Evolutionary conservation across 2,888 invertebrate genomes (phyloP), one percentile per base, ranked within the genome.

Genomic region (Furcula furcula): DNA sequence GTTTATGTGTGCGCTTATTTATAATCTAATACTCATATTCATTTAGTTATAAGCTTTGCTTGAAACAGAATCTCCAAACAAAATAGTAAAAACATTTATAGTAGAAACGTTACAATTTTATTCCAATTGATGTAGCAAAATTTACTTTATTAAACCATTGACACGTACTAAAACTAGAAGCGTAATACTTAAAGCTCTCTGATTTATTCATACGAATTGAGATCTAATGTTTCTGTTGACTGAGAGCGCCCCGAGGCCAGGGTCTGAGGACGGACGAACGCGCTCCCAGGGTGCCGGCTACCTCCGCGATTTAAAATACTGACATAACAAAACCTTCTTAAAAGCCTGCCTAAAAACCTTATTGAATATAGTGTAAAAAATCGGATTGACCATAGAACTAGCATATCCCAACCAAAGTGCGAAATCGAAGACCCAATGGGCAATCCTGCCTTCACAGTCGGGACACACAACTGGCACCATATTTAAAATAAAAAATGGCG

Each of bases 351-450:
- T 91, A 82, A 98, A 98, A 38, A 96, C 95, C 72, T 97, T 96
- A 82, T 98, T 98, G 82, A 98, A 98, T 64, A 97, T 96, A 13
- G 98, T 98, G 76, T 98, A 98, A 85, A 98, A 97, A 64, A 98
- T 95, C 1, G 98, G 98, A 83, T 98, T 98, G 18, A 98, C 96
- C 93, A 97, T 97, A 7, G 97, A 97, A 69, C 97, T 97, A 34
- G 97, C 95, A 73, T 97, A 98, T 11, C 98, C 98, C 44, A 98
- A 87, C 98, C 98, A 98, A 28, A 97, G 93, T 36, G 95, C 97
- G 42, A 95, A 91, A 70, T 96, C 96, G 64, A 95, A 94, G 26
- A 97, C 94, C 90, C 95, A 94, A 47, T 91, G 92, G 32, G 94
- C 91, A 31, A 95, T 92, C 36, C 92, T 90, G 21, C 91, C 90